Conservation (phyloP, 2,113 vertebrate species). For the Stigmatopora argus region DNA sequence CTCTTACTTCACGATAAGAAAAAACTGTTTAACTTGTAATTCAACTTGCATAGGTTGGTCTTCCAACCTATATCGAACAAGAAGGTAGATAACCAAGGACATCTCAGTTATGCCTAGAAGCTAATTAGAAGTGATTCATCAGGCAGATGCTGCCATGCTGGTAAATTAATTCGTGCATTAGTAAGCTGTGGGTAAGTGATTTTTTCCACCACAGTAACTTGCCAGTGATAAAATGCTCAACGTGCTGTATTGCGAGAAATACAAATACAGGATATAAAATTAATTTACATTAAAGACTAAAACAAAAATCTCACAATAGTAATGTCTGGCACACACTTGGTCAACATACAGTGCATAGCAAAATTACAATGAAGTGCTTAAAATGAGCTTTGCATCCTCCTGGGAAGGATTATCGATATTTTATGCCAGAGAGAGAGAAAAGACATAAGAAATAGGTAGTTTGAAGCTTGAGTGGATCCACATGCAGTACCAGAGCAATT, state of each 20-base stretch:
- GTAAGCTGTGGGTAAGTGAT: slow-evolving; percentile 36
- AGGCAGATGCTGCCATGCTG: slow-evolving; percentile 45
- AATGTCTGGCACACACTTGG: slow-evolving; percentile 8
- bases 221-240: slow-evolving; percentile 7
- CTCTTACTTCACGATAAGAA: slow-evolving; percentile 21
- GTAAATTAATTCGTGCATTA: slow-evolving; percentile 60
- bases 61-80: slow-evolving; percentile 13
- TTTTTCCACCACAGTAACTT: slow-evolving; percentile 21
- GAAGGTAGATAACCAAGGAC: slow-evolving; percentile 39
- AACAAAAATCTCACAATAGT: no score
- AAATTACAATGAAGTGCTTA: slow-evolving; percentile 25
- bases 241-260: slow-evolving; percentile 19
- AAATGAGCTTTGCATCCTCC: slow-evolving; percentile 26
- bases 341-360: slow-evolving; percentile 20
- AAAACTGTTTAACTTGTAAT: slow-evolving; percentile 22
- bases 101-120: slow-evolving; percentile 44
- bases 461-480: slow-evolving; percentile 22
- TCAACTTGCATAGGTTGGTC: slow-evolving; percentile 40
- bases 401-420: not conserved
- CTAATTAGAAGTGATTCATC: slow-evolving; percentile 60
- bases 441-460: slow-evolving; percentile 1
- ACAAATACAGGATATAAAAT: not conserved
- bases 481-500: slow-evolving; percentile 6
- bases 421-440: slow-evolving; percentile 3
- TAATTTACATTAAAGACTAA: no score